Evolutionary conservation across 2,113 vertebrate species (phyloP), one percentile per base, ranked within the genome.

Genomic region (Mus spicilegus): DNA sequence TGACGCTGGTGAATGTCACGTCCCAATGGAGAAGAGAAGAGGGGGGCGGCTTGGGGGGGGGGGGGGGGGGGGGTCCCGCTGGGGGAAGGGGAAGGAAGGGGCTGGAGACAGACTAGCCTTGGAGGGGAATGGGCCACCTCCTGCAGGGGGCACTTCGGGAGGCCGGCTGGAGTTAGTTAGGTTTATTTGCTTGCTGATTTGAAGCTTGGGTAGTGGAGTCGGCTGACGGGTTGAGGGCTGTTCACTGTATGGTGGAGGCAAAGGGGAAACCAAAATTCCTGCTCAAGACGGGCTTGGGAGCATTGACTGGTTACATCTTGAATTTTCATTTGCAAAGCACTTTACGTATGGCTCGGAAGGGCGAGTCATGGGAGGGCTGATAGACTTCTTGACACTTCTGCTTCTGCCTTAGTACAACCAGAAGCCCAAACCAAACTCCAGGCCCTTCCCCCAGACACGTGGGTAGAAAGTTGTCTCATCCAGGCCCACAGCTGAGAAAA

Each of bases 1-100:
- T 82, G 97, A 96, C 80, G 86, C 94, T 95, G 94, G 96, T 80
- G 90, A 95, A 90, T 95, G 97, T 93, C 95, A 92, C 11, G 6
- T 89, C 72, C 90, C 16, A 0, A 90, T 3, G 93, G 93, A 96
- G 92, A 72, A 58, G 7, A 61, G 88, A 80, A 72, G 72, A 84
- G 67, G 92, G 42, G 80, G 81, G 11, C 39, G 0, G 13, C 65
- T 19, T 72, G 8, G n/a, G 4, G 39, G 58, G 2, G 8, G 63
- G 17, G 2, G 9, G 8, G 42, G 17, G 2, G 9, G 36, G 22
- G 89, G 93, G 81, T 46, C 78, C 87, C n/a, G 65, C 84, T 36
- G 28, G 49, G 82, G 82, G 67, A 28, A 19, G 13, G 14, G 7
- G 16, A 51, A 42, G 46, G 46, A 65, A 8, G 26, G 28, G 26